Percentiles rank a stretch among this genome's conserved stretches.
Evolutionary conservation across 2,797 vertebrate genomes (phyloP).

Genomic region (Pipistrellus pygmaeus): DNA sequence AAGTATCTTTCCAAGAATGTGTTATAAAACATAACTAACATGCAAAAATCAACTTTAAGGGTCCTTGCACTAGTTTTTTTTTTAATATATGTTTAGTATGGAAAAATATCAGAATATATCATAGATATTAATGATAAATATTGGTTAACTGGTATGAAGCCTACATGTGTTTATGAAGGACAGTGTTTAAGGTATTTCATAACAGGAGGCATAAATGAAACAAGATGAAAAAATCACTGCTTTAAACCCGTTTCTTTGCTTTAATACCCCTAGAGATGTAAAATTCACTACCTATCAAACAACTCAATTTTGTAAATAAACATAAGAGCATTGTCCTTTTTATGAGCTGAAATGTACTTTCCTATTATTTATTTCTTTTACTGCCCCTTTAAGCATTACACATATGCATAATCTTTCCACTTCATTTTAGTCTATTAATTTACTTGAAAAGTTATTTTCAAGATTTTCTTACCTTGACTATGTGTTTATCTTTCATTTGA

Average conservation of each 20-base stretch:
- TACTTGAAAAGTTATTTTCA: conserved; percentile 38
- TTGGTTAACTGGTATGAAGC: background rate
- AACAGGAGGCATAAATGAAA: background rate
- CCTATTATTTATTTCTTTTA: background rate
- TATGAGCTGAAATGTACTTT: background rate
- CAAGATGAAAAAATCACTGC: background rate
- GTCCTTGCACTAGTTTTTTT: background rate
- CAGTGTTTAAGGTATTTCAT: background rate
- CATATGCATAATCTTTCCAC: background rate
- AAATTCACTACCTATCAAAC: background rate
- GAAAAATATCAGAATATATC: background rate
- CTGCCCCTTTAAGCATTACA: background rate
- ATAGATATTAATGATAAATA: background rate
- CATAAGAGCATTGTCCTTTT: background rate
- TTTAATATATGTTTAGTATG: background rate
- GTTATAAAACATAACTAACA: background rate
- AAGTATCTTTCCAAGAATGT: background rate
- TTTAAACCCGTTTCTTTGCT: background rate
- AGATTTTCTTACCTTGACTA: background rate
- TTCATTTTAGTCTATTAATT: background rate
- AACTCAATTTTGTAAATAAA: background rate
- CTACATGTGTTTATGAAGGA: background rate
- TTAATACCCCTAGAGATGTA: background rate
- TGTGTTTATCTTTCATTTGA: background rate
- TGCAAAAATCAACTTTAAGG: background rate